Evolutionary conservation across 30 jellyfish, hydroid and myxozoan genomes (phyloP).

Genomic region (Aurelia aurita): DNA sequence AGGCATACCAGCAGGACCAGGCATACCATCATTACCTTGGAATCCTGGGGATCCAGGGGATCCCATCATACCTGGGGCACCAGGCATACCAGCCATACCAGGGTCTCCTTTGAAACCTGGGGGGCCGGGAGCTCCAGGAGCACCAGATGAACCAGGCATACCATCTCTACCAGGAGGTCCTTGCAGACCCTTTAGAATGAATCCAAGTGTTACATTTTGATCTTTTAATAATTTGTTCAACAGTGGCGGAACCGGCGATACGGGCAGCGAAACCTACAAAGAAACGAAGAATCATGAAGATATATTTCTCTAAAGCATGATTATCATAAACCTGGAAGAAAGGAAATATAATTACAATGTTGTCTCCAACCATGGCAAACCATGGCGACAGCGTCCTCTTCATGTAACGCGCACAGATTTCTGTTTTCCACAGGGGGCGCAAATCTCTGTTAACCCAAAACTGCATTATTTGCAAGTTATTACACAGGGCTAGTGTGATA

Average conservation of each 20-base stretch:
- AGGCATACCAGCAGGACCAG: constrained; percentile 98
- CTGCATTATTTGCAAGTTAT: too few relatives aligned
- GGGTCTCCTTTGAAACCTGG: constrained; percentile 99
- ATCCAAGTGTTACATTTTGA: constrained; percentile 99
- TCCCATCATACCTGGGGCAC: constrained; percentile 96
- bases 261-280: constrained; percentile 96
- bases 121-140: constrained; percentile 99
- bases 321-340: too few relatives aligned
- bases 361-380: too few relatives aligned
- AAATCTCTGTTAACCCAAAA: too few relatives aligned
- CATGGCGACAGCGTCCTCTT: too few relatives aligned
- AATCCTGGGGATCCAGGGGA: constrained; percentile 96
- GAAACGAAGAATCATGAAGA: too few relatives aligned
- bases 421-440: too few relatives aligned
- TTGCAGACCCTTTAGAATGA: constrained; percentile 97
- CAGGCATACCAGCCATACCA: constrained; percentile 95
- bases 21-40: constrained; percentile 98
- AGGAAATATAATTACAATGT: too few relatives aligned
- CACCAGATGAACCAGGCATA: constrained; percentile 98
- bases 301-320: too few relatives aligned
- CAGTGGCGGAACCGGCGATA: constrained; percentile 99
- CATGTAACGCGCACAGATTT: too few relatives aligned
- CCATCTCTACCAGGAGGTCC: constrained; percentile 99
- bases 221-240: constrained; percentile 94
- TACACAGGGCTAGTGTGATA: too few relatives aligned